phyloP scores from a whole-genome alignment of 2,888 invertebrate species.

The Bunonema sp. region DNA sequence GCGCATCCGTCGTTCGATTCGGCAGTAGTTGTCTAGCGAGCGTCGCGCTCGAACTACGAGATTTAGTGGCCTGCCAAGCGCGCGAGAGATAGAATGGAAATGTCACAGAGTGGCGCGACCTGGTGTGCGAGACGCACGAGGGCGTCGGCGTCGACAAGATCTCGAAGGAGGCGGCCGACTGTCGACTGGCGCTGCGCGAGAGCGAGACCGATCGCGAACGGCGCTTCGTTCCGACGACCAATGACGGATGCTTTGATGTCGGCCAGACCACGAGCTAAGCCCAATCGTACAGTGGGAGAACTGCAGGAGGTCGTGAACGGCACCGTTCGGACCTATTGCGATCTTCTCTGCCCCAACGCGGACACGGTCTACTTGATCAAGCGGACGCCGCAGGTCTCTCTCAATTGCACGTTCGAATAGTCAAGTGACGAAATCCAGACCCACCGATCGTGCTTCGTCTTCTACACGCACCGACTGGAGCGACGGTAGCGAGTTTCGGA shows the following conservation, averaged over 20 bases:
- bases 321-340: slow-evolving; percentile 30
- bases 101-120: slow-evolving; percentile 32
- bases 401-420: slow-evolving; percentile 4
- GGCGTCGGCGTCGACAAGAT: slow-evolving; percentile 11
- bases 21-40: neutral
- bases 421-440: slow-evolving; percentile 12
- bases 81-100: neutral
- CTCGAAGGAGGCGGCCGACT: slow-evolving; percentile 19
- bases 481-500: slow-evolving; percentile 22
- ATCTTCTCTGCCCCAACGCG: slow-evolving; percentile 29
- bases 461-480: slow-evolving; percentile 28
- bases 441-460: slow-evolving; percentile 24
- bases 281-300: neutral
- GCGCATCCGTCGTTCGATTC: neutral
- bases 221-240: slow-evolving; percentile 13
- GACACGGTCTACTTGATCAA: slow-evolving; percentile 34
- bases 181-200: slow-evolving; percentile 25
- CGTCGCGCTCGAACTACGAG: neutral
- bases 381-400: neutral
- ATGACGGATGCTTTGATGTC: slow-evolving; percentile 29
- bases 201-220: slow-evolving; percentile 22
- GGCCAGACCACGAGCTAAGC: neutral
- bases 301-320: slow-evolving; percentile 31
- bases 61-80: neutral
- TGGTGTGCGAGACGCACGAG: slow-evolving; percentile 18